Conservation (phyloP, 64 coral and sea anemone species). For the Dendrophyllia cribrosa region DNA sequence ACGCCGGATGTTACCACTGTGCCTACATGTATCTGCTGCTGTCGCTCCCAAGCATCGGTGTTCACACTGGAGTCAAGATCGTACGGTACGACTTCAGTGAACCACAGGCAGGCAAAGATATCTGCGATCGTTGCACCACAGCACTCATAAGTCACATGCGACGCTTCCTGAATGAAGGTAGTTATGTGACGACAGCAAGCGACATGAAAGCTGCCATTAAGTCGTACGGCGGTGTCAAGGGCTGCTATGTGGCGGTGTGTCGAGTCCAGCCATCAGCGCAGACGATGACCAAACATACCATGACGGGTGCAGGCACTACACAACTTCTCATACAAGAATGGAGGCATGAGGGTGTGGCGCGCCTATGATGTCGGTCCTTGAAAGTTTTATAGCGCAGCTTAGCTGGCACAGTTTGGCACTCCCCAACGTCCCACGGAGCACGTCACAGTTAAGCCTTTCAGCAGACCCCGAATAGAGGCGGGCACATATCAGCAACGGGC, state of each 20-base stretch:
- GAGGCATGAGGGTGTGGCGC: slow-evolving; percentile 7
- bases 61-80: slow-evolving; percentile 29
- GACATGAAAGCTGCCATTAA: slow-evolving; percentile 26
- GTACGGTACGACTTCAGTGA: slow-evolving; percentile 31
- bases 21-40: slow-evolving; percentile 34
- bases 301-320: not conserved
- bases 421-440: slow-evolving; percentile 42
- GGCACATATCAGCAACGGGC: not conserved
- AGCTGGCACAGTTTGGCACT: slow-evolving; percentile 30
- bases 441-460: not conserved
- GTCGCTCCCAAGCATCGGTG: slow-evolving; percentile 46
- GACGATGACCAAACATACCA: slow-evolving; percentile 13
- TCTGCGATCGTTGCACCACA: slow-evolving; percentile 5
- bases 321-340: slow-evolving; percentile 17
- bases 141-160: slow-evolving; percentile 44
- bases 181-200: slow-evolving; percentile 12
- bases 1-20: slow-evolving; percentile 59
- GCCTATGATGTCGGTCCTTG: slow-evolving; percentile 1
- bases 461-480: not conserved
- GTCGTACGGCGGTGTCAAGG: slow-evolving; percentile 22
- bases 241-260: slow-evolving; percentile 20
- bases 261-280: not conserved
- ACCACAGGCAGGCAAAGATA: slow-evolving; percentile 36
- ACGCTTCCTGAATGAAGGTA: slow-evolving; percentile 21
- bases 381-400: not conserved